A percentile compares a stretch with the other conserved stretches of the same genome.
Conservation (phyloP, 2,113 vertebrate genomes). For the Neolamprologus fasciatus region DNA sequence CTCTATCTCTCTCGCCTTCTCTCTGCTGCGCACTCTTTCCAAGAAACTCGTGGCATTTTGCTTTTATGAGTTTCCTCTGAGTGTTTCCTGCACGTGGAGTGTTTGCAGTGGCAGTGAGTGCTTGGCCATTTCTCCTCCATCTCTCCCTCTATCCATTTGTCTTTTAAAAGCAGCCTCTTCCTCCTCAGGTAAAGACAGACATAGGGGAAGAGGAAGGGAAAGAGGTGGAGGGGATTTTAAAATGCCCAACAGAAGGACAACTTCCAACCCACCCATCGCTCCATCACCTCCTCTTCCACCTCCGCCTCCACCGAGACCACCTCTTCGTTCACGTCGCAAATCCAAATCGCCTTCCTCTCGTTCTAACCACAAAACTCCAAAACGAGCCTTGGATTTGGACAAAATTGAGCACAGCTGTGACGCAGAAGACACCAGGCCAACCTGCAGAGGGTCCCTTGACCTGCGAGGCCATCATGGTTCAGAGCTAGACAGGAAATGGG, state of each 20-base stretch:
- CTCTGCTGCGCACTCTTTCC: background rate
- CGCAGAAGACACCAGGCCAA: background rate
- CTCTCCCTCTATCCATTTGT: background rate
- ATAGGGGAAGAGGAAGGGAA: conserved; percentile 43
- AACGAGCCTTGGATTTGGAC: conserved; percentile 78
- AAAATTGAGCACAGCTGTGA: conserved; percentile 24
- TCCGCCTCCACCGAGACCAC: conserved; percentile 24
- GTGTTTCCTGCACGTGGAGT: background rate
- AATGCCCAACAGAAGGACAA: conserved; percentile 39
- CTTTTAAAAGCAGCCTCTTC: conserved; percentile 11
- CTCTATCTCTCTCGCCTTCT: background rate
- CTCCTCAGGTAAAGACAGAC: conserved; percentile 60
- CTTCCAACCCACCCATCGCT: conserved; percentile 1
- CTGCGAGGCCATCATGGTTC: conserved; percentile 10
- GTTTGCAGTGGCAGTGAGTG: conserved; percentile 27
- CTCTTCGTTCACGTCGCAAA: conserved; percentile 42
- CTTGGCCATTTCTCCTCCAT: background rate
- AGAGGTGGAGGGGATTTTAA: conserved; percentile 36
- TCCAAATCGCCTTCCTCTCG: conserved; percentile 54
- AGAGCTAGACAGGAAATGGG: conserved; percentile 71
- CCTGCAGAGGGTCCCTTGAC: background rate
- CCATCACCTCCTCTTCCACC: background rate
- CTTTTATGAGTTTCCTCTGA: background rate
- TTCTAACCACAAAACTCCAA: conserved; percentile 43
- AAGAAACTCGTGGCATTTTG: background rate